phyloP scores from a whole-genome alignment of 1,140 invertebrate genomes.

The Papilio polytes region DNA sequence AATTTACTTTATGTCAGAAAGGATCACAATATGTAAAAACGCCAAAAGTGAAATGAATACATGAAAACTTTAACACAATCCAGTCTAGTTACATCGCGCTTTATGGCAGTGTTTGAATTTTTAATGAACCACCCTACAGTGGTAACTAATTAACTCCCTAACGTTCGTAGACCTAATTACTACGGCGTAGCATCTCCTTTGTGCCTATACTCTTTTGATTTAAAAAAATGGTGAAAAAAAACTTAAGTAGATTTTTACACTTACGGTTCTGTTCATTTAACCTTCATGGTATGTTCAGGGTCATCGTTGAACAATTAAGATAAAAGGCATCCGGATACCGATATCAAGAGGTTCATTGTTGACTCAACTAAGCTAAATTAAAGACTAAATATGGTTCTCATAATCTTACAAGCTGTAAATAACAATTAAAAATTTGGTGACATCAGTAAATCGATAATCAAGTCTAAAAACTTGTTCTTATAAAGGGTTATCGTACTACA shows the following conservation, averaged over 20 bases:
- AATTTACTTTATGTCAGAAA: too few relatives aligned
- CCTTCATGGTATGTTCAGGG: not conserved
- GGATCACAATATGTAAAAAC: not conserved
- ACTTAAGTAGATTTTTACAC: not conserved
- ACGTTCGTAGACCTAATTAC: not conserved
- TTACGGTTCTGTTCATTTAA: not conserved
- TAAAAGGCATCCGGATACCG: not conserved
- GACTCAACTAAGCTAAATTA: not conserved
- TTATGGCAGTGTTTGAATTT: not conserved
- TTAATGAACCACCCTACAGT: not conserved
- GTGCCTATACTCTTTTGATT: not conserved
- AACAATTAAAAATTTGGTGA: not conserved
- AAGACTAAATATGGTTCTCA: not conserved
- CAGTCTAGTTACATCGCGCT: not conserved
- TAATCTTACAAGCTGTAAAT: not conserved
- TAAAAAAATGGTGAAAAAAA: not conserved
- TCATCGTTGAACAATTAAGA: not conserved
- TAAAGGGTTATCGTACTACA: not conserved
- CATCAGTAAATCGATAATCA: not conserved
- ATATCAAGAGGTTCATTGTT: not conserved
- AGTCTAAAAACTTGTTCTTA: not conserved
- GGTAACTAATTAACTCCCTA: slow-evolving; percentile 4
- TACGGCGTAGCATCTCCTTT: not conserved
- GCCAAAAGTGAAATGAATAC: not conserved
- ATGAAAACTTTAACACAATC: not conserved